Evolutionary conservation across 2,113 vertebrate genomes (phyloP).

Genomic region (Ammospiza caudacuta): DNA sequence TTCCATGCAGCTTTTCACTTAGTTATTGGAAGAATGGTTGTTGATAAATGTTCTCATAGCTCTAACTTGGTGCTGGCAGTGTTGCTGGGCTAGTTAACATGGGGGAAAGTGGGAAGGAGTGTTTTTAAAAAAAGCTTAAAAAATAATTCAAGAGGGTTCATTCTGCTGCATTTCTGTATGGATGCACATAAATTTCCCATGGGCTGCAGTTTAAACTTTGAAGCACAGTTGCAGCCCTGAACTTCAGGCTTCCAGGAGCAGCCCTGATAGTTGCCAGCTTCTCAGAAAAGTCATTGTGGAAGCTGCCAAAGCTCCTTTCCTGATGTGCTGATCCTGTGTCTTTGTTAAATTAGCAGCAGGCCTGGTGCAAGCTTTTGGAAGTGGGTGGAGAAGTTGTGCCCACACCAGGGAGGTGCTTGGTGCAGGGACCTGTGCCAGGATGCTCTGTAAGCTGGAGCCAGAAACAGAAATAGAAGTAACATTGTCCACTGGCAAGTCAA

Average conservation of each 20-base stretch:
- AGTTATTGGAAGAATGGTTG: not conserved
- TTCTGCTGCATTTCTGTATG: not conserved
- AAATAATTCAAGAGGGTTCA: not conserved
- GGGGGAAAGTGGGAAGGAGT: not conserved
- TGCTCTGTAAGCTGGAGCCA: not conserved
- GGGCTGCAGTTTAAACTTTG: not conserved
- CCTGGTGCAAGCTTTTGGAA: not conserved
- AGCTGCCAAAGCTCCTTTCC: not conserved
- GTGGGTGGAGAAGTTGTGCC: not conserved
- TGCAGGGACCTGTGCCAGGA: not conserved
- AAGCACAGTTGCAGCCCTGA: not conserved
- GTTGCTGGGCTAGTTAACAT: not conserved
- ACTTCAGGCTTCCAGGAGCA: not conserved
- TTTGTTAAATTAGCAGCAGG: not conserved
- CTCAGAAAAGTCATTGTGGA: not conserved
- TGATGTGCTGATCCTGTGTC: rapidly evolving
- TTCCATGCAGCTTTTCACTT: not conserved
- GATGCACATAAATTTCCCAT: rapidly evolving
- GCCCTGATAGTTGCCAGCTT: not conserved
- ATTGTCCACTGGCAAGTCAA: not conserved
- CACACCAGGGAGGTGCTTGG: not conserved
- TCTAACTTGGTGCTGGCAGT: not conserved
- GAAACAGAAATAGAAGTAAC: not conserved
- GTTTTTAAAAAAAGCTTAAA: not conserved
- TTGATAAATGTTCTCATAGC: not conserved